Base-by-base conservation (phyloP, 2,113 vertebrate species). In the Oncorhynchus gorbuscha region DNA sequence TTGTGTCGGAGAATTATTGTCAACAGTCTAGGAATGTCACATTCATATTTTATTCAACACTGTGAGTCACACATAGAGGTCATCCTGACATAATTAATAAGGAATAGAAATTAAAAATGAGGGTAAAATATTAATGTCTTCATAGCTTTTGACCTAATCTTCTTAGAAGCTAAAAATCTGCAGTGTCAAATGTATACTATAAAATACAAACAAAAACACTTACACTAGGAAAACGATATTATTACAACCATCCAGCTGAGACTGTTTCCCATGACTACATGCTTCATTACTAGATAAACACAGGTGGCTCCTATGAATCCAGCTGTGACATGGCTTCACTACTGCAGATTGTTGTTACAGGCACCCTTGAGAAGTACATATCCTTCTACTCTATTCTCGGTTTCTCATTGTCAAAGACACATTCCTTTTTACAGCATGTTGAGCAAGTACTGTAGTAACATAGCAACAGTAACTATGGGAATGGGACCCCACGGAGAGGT, bases 401-500 rank as follows among this genome's bases (percentile, higher is more conserved):
- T n/a, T 22, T 62, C 18, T 22, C 59, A 24, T 22, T 24, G 0
- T 58, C 39, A 62, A 22, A 62, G 11, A 22, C 59, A 0, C 13
- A 67, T 28, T 67, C 3, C 13, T 14, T 28, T 82, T 76, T 85
- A 79, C 79, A 85, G 79, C 71, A 39, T 66, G 72, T 74, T 71
- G 81, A 81, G 86, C 86, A 71, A 72, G 39, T 45, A 45, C 39
- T 45, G 39, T 45, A 11, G 87, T 90, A 85, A 85, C 87, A 16
- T 88, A 90, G 89, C 88, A 90, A 91, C 90, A 70, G 88, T 90
- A 85, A 85, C 86, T 85, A 87, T 86, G 83, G 85, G 78, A 89
- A 89, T 83, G 79, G 84, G 83, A 79, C 83, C 86, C 84, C 85
- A 84, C 76, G 72, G 83, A 81, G 84, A 85, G 89, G 88, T 91